Base-by-base conservation (phyloP, 2,797 vertebrate genomes). In the Discoglossus pictus region DNA sequence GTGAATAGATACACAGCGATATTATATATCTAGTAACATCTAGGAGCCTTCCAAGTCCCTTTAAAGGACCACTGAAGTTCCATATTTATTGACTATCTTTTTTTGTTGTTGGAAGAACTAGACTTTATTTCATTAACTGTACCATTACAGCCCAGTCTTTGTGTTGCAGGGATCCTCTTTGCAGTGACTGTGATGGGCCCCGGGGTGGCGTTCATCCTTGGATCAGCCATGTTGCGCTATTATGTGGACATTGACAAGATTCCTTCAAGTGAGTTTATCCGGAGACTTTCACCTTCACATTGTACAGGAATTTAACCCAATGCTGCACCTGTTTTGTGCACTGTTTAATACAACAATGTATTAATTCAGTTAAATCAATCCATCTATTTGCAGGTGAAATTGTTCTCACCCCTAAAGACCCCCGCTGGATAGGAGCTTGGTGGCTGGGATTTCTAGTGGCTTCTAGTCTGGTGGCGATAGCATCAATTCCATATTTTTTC, bases 381-480 rank as follows among this genome's bases (percentile, higher is more conserved):
- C 4, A 16, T 73, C 72, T 68, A 65, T 27, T 80, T 84, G 34
- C 79, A 97, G 94, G 72, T 0, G 20, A 90, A 8, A 83, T 93
- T 12, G 2, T 40, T 10, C 61, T 97, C 46, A 74, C 81, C 0
- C 65, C 51, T 0, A 68, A 43, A 23, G 95, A 99, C 76, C 93
- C 93, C 0, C 91, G 93, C 15, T 99, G 96, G 96, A 92, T 98
- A 0, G 96, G 96, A 0, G 96, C 96, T 71, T 99, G 96, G 96
- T 98, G 96, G 96, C 82, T 98, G 0, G 95, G 96, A 1, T 98
- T 98, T 84, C 85, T 99, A 18, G 69, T 96, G 9, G 87, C 95
- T 0, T 83, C 92, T 13, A 83, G 85, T 2, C 34, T 91, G 0
- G 91, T 96, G 62, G 85, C 91, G 50, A 42, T 97, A 72, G 74